Percentiles rank a stretch among this genome's conserved stretches.
These are phyloP conservation scores for Haliclona indistincta DNA, from an alignment of 37 sponge, comb jelly and placozoan species.

Conservation along the genomic window DNA sequence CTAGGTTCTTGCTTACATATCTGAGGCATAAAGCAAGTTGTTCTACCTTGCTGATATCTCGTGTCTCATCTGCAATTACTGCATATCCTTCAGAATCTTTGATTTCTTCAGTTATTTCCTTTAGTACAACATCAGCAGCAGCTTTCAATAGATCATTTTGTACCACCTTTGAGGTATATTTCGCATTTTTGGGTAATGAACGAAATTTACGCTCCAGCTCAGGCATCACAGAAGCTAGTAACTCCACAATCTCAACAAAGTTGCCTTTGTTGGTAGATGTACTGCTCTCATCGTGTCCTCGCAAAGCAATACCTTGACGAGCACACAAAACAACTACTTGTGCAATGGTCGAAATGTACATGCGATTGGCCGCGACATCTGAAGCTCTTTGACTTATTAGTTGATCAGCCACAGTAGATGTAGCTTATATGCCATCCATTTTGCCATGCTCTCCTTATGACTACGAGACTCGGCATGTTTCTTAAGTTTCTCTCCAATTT, in stretches of 20 bases:
- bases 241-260: conserved; percentile 34
- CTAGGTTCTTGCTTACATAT: conserved; percentile 25
- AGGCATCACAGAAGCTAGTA: conserved; percentile 26
- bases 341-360: conserved; percentile 21
- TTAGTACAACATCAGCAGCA: conserved; percentile 40
- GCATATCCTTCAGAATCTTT: conserved; percentile 30
- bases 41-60: conserved; percentile 23
- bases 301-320: conserved; percentile 25
- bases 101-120: conserved; percentile 28
- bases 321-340: conserved; percentile 37
- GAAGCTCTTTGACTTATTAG: conserved; percentile 36
- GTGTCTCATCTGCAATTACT: conserved; percentile 31
- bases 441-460: conserved; percentile 36
- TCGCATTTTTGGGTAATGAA: conserved; percentile 21
- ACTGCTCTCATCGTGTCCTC: conserved; percentile 27
- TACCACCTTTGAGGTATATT: conserved; percentile 34
- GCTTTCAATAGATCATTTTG: conserved; percentile 47
- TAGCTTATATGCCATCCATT: conserved; percentile 34
- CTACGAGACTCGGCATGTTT: conserved; percentile 32
- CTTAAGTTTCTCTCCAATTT: conserved; percentile 28
- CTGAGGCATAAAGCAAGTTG: conserved; percentile 36
- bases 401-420: conserved; percentile 24
- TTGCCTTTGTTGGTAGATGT: conserved; percentile 38
- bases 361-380: conserved; percentile 28
- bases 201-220: conserved; percentile 14